phyloP scores from a whole-genome alignment of 2,888 invertebrate species.

The Acleris literana region DNA sequence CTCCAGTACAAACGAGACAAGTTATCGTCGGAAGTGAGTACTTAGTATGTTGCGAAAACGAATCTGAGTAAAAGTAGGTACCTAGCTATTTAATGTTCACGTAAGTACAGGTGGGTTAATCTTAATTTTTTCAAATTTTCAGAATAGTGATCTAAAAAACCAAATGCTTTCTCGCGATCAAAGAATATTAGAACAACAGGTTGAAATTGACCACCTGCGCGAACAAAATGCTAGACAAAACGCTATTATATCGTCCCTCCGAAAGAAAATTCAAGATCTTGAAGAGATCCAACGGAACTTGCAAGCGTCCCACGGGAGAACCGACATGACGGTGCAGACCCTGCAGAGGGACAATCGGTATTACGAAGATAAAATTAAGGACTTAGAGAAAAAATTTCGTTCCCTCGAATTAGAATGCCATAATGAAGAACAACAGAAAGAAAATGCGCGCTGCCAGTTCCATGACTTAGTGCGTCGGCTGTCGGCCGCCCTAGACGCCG shows the following conservation, averaged over 20 bases:
- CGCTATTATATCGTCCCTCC: constrained; percentile 90
- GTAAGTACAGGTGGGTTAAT: not conserved
- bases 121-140: constrained; percentile 42
- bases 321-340: constrained; percentile 89
- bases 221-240: constrained; percentile 93
- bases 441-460: constrained; percentile 86
- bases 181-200: constrained; percentile 89
- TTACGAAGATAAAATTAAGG: constrained; percentile 90
- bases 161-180: constrained; percentile 88
- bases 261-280: constrained; percentile 90
- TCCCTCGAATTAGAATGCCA: constrained; percentile 88
- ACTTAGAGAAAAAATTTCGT: constrained; percentile 89
- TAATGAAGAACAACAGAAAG: constrained; percentile 89
- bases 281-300: constrained; percentile 90
- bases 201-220: constrained; percentile 90
- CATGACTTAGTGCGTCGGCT: constrained; percentile 89
- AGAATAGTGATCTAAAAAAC: constrained; percentile 89
- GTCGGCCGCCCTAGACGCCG: constrained; percentile 88
- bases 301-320: constrained; percentile 84
- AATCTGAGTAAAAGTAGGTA: not conserved
- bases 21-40: constrained; percentile 87
- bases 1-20: constrained; percentile 93
- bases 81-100: constrained; percentile 4
- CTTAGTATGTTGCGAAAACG: not conserved
- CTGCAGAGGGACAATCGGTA: constrained; percentile 88